These are phyloP conservation scores for Phrynosoma blainvillii DNA, from an alignment of 2,113 vertebrate genomes.

Conservation along the genomic window DNA sequence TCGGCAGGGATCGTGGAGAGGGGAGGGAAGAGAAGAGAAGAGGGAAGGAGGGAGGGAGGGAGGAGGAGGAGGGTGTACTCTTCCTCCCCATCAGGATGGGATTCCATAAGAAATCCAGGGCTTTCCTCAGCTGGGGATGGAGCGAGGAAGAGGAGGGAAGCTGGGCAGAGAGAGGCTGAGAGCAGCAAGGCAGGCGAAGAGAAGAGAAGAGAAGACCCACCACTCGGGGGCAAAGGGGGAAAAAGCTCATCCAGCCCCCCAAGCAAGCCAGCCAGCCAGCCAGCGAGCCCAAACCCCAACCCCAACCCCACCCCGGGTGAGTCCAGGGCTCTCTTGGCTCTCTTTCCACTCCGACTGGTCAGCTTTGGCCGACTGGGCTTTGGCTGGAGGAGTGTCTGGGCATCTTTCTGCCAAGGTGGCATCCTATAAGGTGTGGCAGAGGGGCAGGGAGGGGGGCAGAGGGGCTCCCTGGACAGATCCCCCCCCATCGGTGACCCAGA, in stretches of 20 bases:
- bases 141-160: slow-evolving; percentile 38
- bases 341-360: no score
- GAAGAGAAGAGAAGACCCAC: no score
- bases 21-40: not conserved
- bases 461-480: not conserved
- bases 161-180: slow-evolving; percentile 8
- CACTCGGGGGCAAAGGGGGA: not conserved
- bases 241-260: not conserved
- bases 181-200: not conserved
- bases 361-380: no score
- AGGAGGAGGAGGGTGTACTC: not conserved
- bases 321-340: not conserved
- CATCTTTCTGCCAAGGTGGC: not conserved
- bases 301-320: not conserved
- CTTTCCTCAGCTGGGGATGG: slow-evolving; percentile 16
- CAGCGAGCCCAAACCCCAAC: no score
- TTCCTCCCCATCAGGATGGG: slow-evolving; percentile 17
- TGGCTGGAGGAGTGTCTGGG: no score
- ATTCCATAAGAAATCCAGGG: slow-evolving; percentile 29
- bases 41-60: not conserved
- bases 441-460: not conserved
- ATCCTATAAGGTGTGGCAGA: not conserved
- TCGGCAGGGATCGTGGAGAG: slow-evolving; percentile 1
- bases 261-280: not conserved
- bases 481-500: no score